Base-by-base conservation (phyloP, 2,888 invertebrate genomes). In the Zhengitettix transpicula region DNA sequence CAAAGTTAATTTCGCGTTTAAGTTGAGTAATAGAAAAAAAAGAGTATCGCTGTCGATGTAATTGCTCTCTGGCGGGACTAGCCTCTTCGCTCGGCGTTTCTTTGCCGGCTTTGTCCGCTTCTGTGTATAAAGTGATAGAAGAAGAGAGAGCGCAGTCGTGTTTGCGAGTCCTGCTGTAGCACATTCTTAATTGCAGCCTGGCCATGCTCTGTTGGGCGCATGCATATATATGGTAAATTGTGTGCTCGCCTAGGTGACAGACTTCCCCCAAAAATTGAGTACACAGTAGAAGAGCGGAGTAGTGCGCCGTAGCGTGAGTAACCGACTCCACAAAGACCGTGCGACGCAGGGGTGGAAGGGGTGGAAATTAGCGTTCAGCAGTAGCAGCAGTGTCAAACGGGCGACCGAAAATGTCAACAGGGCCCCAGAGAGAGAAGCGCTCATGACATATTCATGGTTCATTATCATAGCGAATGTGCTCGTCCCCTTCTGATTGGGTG, bases 391-490 rank as follows among this genome's bases (percentile, higher is more conserved):
- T 55, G 58, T 62, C 61, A 60, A 62, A 61, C 62, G 59, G 55
- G 58, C 54, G 56, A 58, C 60, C 62, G 61, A 62, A 64, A 62
- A 62, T 64, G 62, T 63, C 62, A 62, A 62, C 62, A 62, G 58
- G 60, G 62, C 59, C 64, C 61, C 58, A 44, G 61, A 61, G 62
- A 58, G 58, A 52, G 57, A 42, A 53, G 42, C 41, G 61, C 61
- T 64, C 63, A 65, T 65, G 63, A 63, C 55, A 64, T 54, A 65
- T 65, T 65, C 64, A 65, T 65, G 65, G 61, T 65, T 65, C 65
- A 65, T 65, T 65, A 65, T 65, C 65, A 65, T 65, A 65, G 64
- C 60, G 64, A 65, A 65, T 65, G 65, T 59, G 63, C 58, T 61
- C 58, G 64, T 59, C 64, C 64, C 63, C 61, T 64, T 64, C 59